phyloP scores from a whole-genome alignment of 2,888 invertebrate species.

The Drosophila phalerata region DNA sequence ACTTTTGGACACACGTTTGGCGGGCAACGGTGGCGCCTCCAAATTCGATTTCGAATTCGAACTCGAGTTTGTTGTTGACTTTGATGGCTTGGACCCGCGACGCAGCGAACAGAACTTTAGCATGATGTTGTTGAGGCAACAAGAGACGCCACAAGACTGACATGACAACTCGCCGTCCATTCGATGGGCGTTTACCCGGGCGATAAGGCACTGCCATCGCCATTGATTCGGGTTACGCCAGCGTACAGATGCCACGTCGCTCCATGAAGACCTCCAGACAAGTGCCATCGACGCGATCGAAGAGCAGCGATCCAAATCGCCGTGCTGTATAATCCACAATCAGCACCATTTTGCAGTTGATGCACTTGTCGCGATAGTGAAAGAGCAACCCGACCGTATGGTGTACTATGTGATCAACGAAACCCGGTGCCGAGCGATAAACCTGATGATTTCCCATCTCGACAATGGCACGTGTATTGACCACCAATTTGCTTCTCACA shows the following conservation, averaged over 20 bases:
- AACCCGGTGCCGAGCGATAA: slow-evolving; percentile 76
- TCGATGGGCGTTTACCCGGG: slow-evolving; percentile 66
- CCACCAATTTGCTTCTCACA: slow-evolving; percentile 94
- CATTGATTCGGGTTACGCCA: slow-evolving; percentile 52
- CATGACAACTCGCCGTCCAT: neutral
- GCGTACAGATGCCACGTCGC: slow-evolving; percentile 75
- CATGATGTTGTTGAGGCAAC: slow-evolving; percentile 71
- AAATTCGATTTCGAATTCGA: slow-evolving; percentile 1
- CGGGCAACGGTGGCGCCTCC: slow-evolving; percentile 37
- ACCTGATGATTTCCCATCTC: slow-evolving; percentile 97
- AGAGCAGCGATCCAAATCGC: slow-evolving; percentile 83
- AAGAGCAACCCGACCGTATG: slow-evolving; percentile 82
- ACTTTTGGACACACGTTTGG: slow-evolving; percentile 73
- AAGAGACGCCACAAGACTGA: slow-evolving; percentile 33
- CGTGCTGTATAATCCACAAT: slow-evolving; percentile 83
- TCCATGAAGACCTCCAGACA: slow-evolving; percentile 80
- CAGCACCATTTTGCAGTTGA: slow-evolving; percentile 76
- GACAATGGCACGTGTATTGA: slow-evolving; percentile 92
- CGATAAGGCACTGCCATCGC: slow-evolving; percentile 48
- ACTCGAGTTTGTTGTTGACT: neutral
- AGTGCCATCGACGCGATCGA: slow-evolving; percentile 82
- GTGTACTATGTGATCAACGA: slow-evolving; percentile 77
- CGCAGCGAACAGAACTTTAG: slow-evolving; percentile 83
- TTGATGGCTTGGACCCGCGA: slow-evolving; percentile 28
- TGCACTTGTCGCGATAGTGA: slow-evolving; percentile 84